Base-by-base conservation (phyloP, 2,113 vertebrate species). In the Actenoides hombroni region DNA sequence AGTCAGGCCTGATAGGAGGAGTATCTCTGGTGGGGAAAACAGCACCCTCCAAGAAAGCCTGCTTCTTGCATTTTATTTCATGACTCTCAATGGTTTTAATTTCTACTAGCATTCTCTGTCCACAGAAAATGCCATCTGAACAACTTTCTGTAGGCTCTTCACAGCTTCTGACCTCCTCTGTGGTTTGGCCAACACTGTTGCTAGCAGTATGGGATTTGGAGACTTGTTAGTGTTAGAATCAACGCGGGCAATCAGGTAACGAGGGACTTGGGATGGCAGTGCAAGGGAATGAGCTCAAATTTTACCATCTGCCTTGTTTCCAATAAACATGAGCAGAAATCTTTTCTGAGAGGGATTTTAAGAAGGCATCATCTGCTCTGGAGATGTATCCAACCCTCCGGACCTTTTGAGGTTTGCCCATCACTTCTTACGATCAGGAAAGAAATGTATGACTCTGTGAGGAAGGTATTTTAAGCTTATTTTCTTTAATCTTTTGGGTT, bases 391-490 rank as follows among this genome's bases (percentile, higher is more conserved):
- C 68, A 93, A 91, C 88, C 29, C 83, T 96, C 88, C 90, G 79
- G 90, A 88, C 73, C 33, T 79, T 93, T 68, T 92, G 75, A 84
- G 86, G 96, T 92, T 95, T 73, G 56, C 71, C 91, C 48, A 79
- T 81, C 77, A 51, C 70, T 96, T 89, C 76, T 92, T 92, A 83
- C 60, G 1, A 51, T 67, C 5, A 23, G 46, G 77, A 86, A 92
- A 96, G 70, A 95, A 96, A 87, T 88, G 86, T n/a, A 75, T 95
- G 95, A 95, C 91, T 87, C 67, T 80, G 44, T 74, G 64, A 79
- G 94, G 88, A 97, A 97, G 78, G 89, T 93, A 96, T 97, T 97
- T 95, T 73, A 93, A 94, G 75, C 86, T 94, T 94, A 96, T 96
- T 96, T 94, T 92, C 92, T 93, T 94, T 95, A 96, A 97, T 93